Evolutionary conservation across 2,113 vertebrate genomes (phyloP).

Genomic region (Salvelinus fontinalis): DNA sequence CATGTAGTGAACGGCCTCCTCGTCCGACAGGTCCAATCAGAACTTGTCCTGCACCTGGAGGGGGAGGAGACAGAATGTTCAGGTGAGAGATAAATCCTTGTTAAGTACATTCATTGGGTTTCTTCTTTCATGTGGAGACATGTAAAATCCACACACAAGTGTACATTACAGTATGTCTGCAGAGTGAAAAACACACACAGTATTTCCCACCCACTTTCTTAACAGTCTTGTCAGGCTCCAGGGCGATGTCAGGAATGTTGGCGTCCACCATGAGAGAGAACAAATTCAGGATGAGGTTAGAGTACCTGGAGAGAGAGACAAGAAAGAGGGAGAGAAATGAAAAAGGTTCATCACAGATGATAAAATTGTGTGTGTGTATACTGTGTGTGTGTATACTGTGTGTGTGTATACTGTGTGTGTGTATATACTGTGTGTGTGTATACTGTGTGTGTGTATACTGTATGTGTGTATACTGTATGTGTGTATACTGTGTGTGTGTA

Average conservation of each 20-base stretch:
- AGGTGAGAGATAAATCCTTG: too few species aligned
- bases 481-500: too few species aligned
- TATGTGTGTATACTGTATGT: too few species aligned
- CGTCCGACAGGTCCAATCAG: slow-evolving; percentile 92
- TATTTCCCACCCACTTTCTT: slow-evolving; percentile 82
- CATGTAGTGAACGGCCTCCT: slow-evolving; percentile 99
- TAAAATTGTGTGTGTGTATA: not conserved
- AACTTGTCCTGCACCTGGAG: slow-evolving; percentile 96
- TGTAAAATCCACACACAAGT: too few species aligned
- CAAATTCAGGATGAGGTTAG: slow-evolving; percentile 96
- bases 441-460: too few species aligned
- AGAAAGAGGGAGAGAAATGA: not conserved
- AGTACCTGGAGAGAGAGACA: slow-evolving; percentile 80
- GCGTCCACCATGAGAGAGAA: slow-evolving; percentile 99
- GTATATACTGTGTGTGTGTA: too few species aligned
- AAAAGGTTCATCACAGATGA: too few species aligned
- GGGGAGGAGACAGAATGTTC: not conserved
- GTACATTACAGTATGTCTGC: too few species aligned
- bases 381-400: slow-evolving; percentile 57
- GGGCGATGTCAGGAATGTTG: slow-evolving; percentile 97
- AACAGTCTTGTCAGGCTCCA: slow-evolving; percentile 98
- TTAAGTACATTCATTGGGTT: not conserved
- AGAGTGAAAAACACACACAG: too few species aligned
- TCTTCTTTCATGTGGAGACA: too few species aligned
- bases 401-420: slow-evolving; percentile 34